Evolutionary conservation across 1,140 invertebrate species (phyloP).

Genomic region (Eriosoma lanigerum): DNA sequence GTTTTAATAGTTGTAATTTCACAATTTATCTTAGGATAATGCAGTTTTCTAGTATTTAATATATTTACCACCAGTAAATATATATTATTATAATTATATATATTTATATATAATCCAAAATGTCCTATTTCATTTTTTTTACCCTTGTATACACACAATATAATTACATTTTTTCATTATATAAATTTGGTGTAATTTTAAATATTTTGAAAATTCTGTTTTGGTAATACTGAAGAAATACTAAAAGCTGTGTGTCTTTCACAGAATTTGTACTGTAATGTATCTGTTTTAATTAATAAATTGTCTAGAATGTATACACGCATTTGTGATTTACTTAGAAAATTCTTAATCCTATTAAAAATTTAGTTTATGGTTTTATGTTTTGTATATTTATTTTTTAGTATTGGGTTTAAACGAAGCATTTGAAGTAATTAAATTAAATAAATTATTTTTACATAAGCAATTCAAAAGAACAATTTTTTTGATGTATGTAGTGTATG

Average conservation of each 20-base stretch:
- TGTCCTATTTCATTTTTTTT: conserved; percentile 38
- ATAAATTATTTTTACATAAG: no score
- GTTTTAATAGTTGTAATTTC: conserved; percentile 45
- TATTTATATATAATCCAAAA: conserved; percentile 14
- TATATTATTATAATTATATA: no score
- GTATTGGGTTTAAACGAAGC: background rate
- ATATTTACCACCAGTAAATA: conserved; percentile 20
- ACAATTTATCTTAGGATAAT: conserved; percentile 32
- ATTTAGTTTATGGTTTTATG: background rate
- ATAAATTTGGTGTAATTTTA: conserved; percentile 27
- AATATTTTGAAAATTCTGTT: conserved; percentile 2
- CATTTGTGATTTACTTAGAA: conserved; percentile 21
- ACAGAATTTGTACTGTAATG: conserved; percentile 24
- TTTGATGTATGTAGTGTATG: no score
- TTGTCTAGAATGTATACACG: conserved; percentile 38
- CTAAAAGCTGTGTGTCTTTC: conserved; percentile 12
- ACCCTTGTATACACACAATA: conserved; percentile 14
- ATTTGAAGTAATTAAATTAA: no score
- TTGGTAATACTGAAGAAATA: background rate
- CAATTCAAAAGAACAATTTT: no score
- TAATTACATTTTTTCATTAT: conserved; percentile 11
- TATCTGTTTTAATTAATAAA: conserved; percentile 47
- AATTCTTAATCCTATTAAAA: background rate
- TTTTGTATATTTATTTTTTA: no score
- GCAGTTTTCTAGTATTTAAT: conserved; percentile 39